Evolutionary conservation across 2,888 invertebrate genomes (phyloP).

Genomic region (Hemithea aestivaria): DNA sequence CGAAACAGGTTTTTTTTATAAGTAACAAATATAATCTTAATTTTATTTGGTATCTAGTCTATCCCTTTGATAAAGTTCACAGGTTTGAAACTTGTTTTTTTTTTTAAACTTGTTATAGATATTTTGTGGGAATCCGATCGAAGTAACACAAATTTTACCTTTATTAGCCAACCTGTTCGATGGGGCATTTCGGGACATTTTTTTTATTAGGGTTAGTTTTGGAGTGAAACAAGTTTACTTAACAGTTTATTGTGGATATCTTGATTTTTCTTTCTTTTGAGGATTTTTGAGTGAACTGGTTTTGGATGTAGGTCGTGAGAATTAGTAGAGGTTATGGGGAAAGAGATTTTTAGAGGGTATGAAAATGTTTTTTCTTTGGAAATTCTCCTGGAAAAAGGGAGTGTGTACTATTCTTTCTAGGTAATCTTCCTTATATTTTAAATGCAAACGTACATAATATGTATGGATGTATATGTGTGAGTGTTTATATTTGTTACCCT

Average conservation of each 20-base stretch:
- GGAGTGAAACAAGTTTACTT: constrained; percentile 41
- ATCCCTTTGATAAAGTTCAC: constrained; percentile 35
- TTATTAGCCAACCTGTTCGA: constrained; percentile 48
- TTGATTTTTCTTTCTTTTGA: constrained; percentile 27
- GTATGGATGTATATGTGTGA: too few relatives aligned
- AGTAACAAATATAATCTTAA: constrained; percentile 23
- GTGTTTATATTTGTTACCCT: too few relatives aligned
- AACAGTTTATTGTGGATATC: constrained; percentile 35
- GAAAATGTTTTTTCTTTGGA: too few relatives aligned
- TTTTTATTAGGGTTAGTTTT: constrained; percentile 21
- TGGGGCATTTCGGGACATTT: constrained; percentile 15
- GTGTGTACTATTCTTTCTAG: too few relatives aligned
- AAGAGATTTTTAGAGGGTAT: neutral
- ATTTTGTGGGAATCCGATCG: constrained; percentile 45
- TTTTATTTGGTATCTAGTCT: constrained; percentile 34
- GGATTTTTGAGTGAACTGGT: constrained; percentile 28
- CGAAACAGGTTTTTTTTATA: constrained; percentile 8
- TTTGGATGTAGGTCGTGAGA: constrained; percentile 41
- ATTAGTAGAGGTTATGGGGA: constrained; percentile 16
- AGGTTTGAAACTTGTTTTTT: constrained; percentile 45
- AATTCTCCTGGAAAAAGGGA: too few relatives aligned
- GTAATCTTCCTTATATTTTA: too few relatives aligned
- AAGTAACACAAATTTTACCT: constrained; percentile 34
- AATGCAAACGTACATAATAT: too few relatives aligned
- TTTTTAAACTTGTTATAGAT: constrained; percentile 14